Evolutionary conservation across 2,888 invertebrate species (phyloP).

Genomic region (Rhagonycha lutea): DNA sequence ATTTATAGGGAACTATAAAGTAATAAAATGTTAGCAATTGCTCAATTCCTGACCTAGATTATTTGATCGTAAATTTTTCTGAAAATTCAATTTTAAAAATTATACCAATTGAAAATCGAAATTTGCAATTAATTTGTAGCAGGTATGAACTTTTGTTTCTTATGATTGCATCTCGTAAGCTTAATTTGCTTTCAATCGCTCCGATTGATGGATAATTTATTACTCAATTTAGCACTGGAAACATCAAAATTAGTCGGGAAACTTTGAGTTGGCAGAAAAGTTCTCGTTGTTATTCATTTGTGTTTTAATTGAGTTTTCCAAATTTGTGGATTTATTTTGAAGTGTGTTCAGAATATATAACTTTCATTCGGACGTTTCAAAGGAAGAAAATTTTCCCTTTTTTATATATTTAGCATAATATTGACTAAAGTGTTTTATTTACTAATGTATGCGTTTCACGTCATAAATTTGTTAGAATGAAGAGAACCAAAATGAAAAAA

Average conservation of each 20-base stretch:
- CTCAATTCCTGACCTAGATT: not conserved
- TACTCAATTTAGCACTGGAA: not conserved
- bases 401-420: not conserved
- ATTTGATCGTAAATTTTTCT: not conserved
- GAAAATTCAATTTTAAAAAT: not conserved
- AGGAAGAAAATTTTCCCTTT: not conserved
- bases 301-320: not conserved
- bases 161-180: not conserved
- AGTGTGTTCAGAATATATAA: not conserved
- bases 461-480: not conserved
- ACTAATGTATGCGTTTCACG: not conserved
- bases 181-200: not conserved
- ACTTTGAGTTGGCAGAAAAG: not conserved
- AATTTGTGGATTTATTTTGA: not conserved
- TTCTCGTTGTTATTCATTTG: not conserved
- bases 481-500: not conserved
- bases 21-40: not conserved
- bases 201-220: not conserved
- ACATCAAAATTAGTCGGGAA: not conserved
- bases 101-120: not conserved
- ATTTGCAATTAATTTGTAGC: not conserved
- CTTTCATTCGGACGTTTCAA: not conserved
- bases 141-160: not conserved
- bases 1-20: not conserved
- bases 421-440: not conserved